Conservation (phyloP, 2,888 invertebrate species). For the Luffia ferchaultella region DNA sequence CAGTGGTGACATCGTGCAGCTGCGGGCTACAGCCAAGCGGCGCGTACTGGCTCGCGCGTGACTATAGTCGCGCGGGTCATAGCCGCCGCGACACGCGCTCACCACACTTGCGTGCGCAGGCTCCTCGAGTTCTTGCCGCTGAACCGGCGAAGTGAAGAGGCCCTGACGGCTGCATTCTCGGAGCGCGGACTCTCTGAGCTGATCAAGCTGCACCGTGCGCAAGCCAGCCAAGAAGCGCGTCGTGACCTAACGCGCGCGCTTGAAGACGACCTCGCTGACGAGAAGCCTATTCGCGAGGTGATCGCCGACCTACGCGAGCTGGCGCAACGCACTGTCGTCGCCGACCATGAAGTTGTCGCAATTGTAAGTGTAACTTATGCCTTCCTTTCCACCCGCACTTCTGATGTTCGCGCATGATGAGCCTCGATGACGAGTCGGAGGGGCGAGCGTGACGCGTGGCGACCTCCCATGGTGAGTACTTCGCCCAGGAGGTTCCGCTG, state of each 20-base stretch:
- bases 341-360: conserved; percentile 89
- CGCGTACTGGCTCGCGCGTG: conserved; percentile 48
- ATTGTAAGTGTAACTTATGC: conserved; percentile 69
- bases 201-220: conserved; percentile 82
- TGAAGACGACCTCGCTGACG: conserved; percentile 86
- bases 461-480: conserved; percentile 33
- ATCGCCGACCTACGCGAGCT: conserved; percentile 87
- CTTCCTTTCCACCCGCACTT: background rate
- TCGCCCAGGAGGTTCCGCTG: conserved; percentile 24
- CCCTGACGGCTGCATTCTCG: conserved; percentile 82
- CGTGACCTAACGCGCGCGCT: conserved; percentile 70
- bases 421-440: conserved; percentile 65
- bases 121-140: conserved; percentile 93
- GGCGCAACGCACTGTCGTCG: conserved; percentile 82
- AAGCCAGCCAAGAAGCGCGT: conserved; percentile 75
- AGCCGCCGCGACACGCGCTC: conserved; percentile 33
- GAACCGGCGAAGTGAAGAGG: conserved; percentile 91
- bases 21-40: conserved; percentile 27
- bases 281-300: conserved; percentile 86
- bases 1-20: background rate
- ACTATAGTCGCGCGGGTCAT: conserved; percentile 36
- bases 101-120: conserved; percentile 44
- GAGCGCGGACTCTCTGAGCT: conserved; percentile 83
- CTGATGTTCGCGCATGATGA: conserved; percentile 47
- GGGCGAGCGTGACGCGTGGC: conserved; percentile 17